Evolutionary conservation across 2,888 invertebrate genomes (phyloP), one percentile per base, ranked within the genome.

Genomic region (Dolichopus griseipennis): DNA sequence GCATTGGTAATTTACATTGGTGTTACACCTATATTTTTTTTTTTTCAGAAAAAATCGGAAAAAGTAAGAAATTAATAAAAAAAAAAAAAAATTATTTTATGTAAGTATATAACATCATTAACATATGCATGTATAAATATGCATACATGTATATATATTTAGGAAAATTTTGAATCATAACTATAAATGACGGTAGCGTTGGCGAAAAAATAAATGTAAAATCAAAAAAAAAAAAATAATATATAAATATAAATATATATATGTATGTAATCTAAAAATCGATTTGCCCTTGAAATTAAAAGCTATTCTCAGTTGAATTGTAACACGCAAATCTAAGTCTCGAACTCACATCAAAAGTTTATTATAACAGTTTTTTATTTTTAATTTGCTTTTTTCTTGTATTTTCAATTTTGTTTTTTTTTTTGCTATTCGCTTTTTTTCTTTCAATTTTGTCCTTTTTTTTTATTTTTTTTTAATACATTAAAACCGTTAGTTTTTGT

Each of bases 401-500:
- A 72, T 73, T n/a, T 69, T 70, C 69, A 69, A 70, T 72, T 71
- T 71, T 72, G 71, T 69, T 63, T 43, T 7, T 66, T 65, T 20
- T 65, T 72, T 70, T 69, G 61, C 66, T 67, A 68, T 72, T 72
- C 70, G 71, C 72, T 71, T 71, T 69, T 71, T 72, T 73, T n/a
- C n/a, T n/a, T 69, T 70, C 69, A 69, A 70, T 72, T 71, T 71
- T 72, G 71, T 69, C 63, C 43, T 7, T 66, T 65, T 20, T 65
- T 18, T 41, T 41, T 69, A 69, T 71, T 70, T 66, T 71, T 70
- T 66, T 7, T 65, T 68, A 72, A 71, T 72, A 69, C 41, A 66
- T 10, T 62, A 34, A 33, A 27, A 74, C 76, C 72, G 74, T 78
- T 79, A 79, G 78, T 76, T 79, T n/a, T 79, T 79, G 18, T 52